Evolutionary conservation across 2,797 vertebrate genomes (phyloP), one percentile per base, ranked within the genome.

Genomic region (Leptoclinus maculatus): DNA sequence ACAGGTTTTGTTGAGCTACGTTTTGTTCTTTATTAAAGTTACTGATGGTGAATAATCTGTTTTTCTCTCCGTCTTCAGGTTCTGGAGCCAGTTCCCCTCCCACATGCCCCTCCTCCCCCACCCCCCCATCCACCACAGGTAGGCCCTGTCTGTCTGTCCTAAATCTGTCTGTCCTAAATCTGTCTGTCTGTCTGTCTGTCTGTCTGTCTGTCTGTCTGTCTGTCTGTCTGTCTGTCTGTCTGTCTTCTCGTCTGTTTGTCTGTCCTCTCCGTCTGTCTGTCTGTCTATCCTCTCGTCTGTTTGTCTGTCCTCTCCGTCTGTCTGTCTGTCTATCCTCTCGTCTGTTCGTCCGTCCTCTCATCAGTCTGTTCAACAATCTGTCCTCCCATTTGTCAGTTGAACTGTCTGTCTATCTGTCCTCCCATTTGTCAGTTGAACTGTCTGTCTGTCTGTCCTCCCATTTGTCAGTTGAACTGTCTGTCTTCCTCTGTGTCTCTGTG

Each of bases 41-140:
- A 12, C 34, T 62, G 16, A 29, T 53, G 5, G 2, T 47, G 11
- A 47, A 41, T 19, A 0, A 69, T 49, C 23, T 54, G 3, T n/a
- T 43, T 58, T n/a, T 59, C 25, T 73, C 27, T 83, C 19, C 54
- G 2, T 71, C 14, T 68, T 71, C 94, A 98, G 98, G 98, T 89
- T 99, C 98, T 85, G 98, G 98, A 89, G 96, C 98, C 58, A 99
- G 98, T 91, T 94, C 92, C 1, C 92, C 92, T 19, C 92, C 82
- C n/a, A 94, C 92, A 2, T 98, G 97, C 45, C 98, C 98, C 0
- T 99, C 98, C 7, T 99, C 98, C 21, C 98, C 98, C 10, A 97
- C 97, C 17, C 97, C 97, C 0, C 96, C 96, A 11, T 83, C 90
- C 14, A 90, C 90, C 27, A 88, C 91, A 92, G 93, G 93, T 94